Conservation (phyloP, 1,140 invertebrate genomes). For the Mizuhopecten yessoensis region DNA sequence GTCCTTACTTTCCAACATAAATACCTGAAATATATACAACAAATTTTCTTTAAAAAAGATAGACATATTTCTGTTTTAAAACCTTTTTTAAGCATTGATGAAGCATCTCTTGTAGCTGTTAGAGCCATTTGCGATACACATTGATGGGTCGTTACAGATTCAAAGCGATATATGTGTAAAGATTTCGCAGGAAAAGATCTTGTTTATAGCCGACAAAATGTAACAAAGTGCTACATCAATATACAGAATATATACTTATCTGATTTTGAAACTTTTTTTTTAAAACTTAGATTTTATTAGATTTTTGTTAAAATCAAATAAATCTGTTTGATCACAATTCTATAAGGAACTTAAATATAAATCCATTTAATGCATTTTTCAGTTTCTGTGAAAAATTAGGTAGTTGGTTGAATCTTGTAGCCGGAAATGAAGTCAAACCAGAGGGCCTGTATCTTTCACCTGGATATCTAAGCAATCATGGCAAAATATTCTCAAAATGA, state of each 20-base stretch:
- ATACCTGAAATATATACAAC: neutral
- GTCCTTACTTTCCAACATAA: too few relatives aligned
- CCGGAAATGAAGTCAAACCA: too few relatives aligned
- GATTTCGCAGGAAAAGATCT: neutral
- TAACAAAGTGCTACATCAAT: neutral
- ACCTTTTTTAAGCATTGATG: neutral
- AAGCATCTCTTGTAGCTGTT: neutral
- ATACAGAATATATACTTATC: neutral
- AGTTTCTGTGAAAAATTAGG: neutral
- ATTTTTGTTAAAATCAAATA: neutral
- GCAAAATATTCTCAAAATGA: too few relatives aligned
- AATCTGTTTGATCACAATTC: neutral
- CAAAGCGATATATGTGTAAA: neutral
- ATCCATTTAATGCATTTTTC: neutral
- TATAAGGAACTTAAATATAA: neutral
- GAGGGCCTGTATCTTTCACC: too few relatives aligned
- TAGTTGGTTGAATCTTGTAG: neutral
- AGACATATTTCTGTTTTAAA: neutral
- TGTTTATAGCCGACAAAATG: neutral
- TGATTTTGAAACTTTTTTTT: neutral
- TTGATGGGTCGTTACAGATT: neutral
- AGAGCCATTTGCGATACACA: neutral
- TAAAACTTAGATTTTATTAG: neutral
- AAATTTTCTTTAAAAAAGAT: neutral
- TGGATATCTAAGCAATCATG: too few relatives aligned